These are phyloP conservation scores for Trichopoda pennipes DNA, from an alignment of 2,888 invertebrate genomes.

Conservation along the genomic window DNA sequence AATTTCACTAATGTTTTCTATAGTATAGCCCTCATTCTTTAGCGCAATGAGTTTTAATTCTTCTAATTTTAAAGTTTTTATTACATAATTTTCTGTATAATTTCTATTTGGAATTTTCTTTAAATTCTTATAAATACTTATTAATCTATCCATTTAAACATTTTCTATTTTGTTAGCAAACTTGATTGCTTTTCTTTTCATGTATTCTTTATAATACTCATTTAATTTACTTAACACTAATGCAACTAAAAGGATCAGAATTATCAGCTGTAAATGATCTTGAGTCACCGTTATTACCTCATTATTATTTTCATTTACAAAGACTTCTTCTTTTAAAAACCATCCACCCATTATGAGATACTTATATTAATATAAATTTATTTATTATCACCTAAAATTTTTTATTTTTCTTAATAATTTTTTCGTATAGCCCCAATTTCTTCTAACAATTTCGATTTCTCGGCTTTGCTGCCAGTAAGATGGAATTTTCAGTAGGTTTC, in stretches of 20 bases:
- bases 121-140: conserved; percentile 10
- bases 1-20: not conserved
- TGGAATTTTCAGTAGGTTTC: not conserved
- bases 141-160: conserved; percentile 16
- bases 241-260: not conserved
- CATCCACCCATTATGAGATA: not conserved
- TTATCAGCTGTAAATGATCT: not conserved
- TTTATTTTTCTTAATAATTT: not conserved
- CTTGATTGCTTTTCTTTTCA: not conserved
- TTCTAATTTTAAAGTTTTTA: not conserved
- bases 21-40: not conserved
- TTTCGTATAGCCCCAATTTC: not conserved
- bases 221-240: conserved; percentile 9
- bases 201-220: conserved; percentile 6
- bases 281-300: not conserved
- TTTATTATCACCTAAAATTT: not conserved
- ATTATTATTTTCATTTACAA: not conserved
- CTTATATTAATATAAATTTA: not conserved
- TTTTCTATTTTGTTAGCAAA: conserved; percentile 6
- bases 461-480: conserved; percentile 2
- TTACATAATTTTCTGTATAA: not conserved
- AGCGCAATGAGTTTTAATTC: not conserved
- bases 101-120: not conserved
- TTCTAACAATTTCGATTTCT: conserved; percentile 3
- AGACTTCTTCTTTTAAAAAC: conserved; percentile 5